Percentiles rank a stretch among this genome's conserved stretches.
These are phyloP conservation scores for Sebastes taczanowskii DNA, from an alignment of 2,797 vertebrate species.

Conservation along the genomic window DNA sequence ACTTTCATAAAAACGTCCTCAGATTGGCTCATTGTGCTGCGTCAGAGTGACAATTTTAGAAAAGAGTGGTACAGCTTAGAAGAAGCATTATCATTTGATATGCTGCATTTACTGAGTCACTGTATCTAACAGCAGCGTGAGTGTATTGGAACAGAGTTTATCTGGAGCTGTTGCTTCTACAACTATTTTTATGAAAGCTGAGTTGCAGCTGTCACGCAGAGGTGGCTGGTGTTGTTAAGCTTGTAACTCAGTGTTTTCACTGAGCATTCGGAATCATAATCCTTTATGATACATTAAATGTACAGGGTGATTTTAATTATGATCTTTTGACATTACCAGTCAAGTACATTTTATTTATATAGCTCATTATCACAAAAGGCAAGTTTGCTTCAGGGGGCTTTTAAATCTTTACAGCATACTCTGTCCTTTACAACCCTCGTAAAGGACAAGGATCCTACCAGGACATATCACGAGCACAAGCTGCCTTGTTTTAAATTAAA, in stretches of 20 bases:
- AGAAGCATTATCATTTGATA: not conserved
- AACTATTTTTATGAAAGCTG: slow-evolving; percentile 10
- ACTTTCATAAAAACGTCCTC: not conserved
- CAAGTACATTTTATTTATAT: not conserved
- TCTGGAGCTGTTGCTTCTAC: not conserved
- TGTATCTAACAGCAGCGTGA: not conserved
- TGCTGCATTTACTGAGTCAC: not conserved
- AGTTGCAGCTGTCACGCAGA: slow-evolving; percentile 9
- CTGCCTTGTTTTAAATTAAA: not conserved
- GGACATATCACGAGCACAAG: not conserved
- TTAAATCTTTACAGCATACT: not conserved
- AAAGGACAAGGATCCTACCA: not conserved
- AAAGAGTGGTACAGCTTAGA: not conserved
- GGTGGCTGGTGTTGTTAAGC: not conserved
- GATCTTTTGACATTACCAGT: not conserved
- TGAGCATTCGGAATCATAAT: not conserved
- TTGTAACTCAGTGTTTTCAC: not conserved
- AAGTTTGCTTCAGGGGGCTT: not conserved
- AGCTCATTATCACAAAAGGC: not conserved
- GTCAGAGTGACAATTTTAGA: slow-evolving; percentile 10
- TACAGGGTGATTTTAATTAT: not conserved
- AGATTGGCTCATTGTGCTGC: not conserved
- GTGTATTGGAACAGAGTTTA: not conserved
- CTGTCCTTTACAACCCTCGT: not conserved
- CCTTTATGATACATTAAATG: not conserved